phyloP scores from a whole-genome alignment of 2,888 invertebrate genomes.

The Polyploca ridens region DNA sequence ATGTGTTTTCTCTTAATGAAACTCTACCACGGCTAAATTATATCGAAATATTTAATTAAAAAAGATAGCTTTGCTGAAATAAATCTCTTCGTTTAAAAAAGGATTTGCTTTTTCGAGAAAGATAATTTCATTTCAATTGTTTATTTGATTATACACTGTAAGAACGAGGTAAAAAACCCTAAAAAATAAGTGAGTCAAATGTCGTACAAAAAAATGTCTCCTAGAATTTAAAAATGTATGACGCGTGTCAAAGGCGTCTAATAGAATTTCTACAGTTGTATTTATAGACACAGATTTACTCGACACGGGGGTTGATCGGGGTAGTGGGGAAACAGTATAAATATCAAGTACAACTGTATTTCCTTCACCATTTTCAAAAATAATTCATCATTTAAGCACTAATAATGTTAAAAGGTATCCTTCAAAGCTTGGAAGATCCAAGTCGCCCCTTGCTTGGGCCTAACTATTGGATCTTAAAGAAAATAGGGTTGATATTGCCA shows the following conservation, averaged over 20 bases:
- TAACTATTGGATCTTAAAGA: conserved; percentile 64
- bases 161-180: not conserved
- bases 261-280: not conserved
- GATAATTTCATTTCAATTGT: not conserved
- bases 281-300: conserved; percentile 30
- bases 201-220: not conserved
- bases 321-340: conserved; percentile 33
- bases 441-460: conserved; percentile 61
- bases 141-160: not conserved
- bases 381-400: conserved; percentile 19
- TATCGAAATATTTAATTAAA: too few species aligned
- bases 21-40: too few species aligned
- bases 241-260: conserved; percentile 4
- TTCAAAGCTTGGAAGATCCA: conserved; percentile 55
- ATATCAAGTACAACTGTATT: conserved; percentile 27
- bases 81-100: not conserved
- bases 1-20: too few species aligned
- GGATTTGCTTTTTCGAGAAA: not conserved
- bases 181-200: not conserved
- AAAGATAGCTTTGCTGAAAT: too few species aligned
- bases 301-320: conserved; percentile 22
- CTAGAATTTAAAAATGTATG: conserved; percentile 10
- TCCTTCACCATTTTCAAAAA: conserved; percentile 20
- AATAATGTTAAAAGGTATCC: conserved; percentile 49
- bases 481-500: conserved; percentile 60